Conservation (phyloP, 2,113 vertebrate genomes). For the Struthio camelus region DNA sequence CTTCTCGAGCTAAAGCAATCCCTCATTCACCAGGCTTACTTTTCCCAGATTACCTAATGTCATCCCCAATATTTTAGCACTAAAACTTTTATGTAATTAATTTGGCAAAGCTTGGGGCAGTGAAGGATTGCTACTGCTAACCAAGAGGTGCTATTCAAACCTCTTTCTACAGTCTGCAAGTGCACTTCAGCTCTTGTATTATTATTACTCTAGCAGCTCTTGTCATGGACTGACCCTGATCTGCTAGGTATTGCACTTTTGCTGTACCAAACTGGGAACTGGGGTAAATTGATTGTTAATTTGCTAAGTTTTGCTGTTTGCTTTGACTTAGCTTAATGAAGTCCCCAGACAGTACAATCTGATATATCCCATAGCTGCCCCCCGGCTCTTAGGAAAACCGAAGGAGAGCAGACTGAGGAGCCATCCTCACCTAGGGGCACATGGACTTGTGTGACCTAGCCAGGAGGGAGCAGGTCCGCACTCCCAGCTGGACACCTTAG, state of each 20-base stretch:
- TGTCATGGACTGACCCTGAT: neutral
- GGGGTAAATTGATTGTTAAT: neutral
- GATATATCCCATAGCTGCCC: neutral
- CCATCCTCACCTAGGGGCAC: accelerated
- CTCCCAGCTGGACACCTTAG: neutral
- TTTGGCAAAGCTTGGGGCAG: neutral
- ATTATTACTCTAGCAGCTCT: neutral
- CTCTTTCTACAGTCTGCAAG: neutral
- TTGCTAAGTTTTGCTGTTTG: neutral
- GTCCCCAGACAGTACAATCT: neutral
- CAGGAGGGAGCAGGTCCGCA: neutral
- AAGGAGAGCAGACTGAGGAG: neutral
- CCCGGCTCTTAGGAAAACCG: accelerated
- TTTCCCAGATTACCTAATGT: neutral
- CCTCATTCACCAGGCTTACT: neutral
- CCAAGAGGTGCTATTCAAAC: neutral
- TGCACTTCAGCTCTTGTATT: neutral
- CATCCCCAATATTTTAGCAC: neutral
- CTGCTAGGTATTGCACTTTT: neutral
- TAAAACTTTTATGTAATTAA: slow-evolving; percentile 20
- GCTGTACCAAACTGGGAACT: neutral
- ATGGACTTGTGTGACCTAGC: accelerated
- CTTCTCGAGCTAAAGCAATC: neutral
- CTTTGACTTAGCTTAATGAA: neutral
- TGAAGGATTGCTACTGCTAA: neutral